These are phyloP conservation scores for Monodelphis domestica DNA, from an alignment of 2,797 vertebrate genomes.

Conservation along the genomic window DNA sequence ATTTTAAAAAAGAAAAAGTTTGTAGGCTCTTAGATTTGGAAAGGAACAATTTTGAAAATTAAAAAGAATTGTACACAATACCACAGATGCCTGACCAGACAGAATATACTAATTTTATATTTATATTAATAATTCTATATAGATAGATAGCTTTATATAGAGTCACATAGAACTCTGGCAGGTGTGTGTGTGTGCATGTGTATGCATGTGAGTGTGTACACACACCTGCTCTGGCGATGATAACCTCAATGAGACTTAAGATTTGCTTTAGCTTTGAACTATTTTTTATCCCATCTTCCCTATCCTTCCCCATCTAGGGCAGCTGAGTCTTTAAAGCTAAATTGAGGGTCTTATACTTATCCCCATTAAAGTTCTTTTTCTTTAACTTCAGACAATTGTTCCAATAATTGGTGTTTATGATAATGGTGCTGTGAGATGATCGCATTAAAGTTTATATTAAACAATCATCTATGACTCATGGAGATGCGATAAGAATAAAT, in stretches of 20 bases:
- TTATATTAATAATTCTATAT: background rate
- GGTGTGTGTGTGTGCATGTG: background rate
- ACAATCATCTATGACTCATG: slow-evolving; percentile 10
- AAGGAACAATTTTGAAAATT: too few relatives aligned
- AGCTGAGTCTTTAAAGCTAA: background rate
- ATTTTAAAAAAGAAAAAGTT: too few relatives aligned
- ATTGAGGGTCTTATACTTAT: background rate
- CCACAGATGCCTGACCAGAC: background rate
- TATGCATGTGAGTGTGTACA: background rate
- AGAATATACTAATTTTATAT: too few relatives aligned
- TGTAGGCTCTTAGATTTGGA: too few relatives aligned
- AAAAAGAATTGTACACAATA: too few relatives aligned
- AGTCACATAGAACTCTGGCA: background rate
- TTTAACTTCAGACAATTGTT: background rate
- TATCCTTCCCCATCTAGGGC: background rate
- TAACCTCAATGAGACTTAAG: background rate
- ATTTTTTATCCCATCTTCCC: background rate
- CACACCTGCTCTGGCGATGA: background rate
- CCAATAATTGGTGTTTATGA: background rate
- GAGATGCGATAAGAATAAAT: background rate
- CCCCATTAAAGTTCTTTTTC: background rate
- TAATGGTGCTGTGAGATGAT: background rate
- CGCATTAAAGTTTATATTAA: slow-evolving; percentile 1
- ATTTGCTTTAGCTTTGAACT: background rate
- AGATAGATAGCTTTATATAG: background rate